phyloP scores from a whole-genome alignment of 2,113 vertebrate genomes.

The Chaenogobius annularis region DNA sequence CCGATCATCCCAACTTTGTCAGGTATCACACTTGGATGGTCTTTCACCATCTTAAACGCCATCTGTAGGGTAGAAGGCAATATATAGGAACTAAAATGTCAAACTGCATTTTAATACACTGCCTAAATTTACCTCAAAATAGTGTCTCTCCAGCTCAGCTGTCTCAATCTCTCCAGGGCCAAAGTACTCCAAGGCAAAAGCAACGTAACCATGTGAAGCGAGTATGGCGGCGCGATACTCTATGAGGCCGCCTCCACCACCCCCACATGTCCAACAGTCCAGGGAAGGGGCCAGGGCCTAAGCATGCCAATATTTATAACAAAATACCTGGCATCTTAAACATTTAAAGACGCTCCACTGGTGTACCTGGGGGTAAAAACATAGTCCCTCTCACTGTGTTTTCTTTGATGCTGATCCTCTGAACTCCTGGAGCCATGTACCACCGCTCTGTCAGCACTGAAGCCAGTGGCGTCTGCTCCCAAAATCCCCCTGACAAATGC shows the following conservation, averaged over 20 bases:
- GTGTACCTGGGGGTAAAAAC: constrained; percentile 74
- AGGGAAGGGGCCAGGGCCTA: constrained; percentile 77
- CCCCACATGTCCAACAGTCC: constrained; percentile 78
- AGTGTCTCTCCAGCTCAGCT: background rate
- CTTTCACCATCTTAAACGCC: constrained; percentile 60
- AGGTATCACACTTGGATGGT: constrained; percentile 64
- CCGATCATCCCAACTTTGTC: constrained; percentile 68
- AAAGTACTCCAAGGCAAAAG: constrained; percentile 72
- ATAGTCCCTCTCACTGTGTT: constrained; percentile 62
- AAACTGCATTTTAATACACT: background rate
- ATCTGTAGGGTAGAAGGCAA: constrained; percentile 38
- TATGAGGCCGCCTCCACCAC: constrained; percentile 73
- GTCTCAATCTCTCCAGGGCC: background rate
- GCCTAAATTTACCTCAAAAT: constrained; percentile 68
- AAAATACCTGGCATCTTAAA: background rate
- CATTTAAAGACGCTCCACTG: background rate
- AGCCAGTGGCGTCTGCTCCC: constrained; percentile 43
- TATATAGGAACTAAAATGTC: background rate
- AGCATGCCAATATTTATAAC: background rate
- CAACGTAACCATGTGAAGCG: constrained; percentile 68
- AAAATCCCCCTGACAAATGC: constrained; percentile 58
- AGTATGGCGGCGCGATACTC: constrained; percentile 75
- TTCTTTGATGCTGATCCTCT: constrained; percentile 54
- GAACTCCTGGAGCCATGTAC: constrained; percentile 74
- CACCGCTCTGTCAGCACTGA: constrained; percentile 69